Conservation (phyloP, 2,113 vertebrate genomes). For the Solea senegalensis region DNA sequence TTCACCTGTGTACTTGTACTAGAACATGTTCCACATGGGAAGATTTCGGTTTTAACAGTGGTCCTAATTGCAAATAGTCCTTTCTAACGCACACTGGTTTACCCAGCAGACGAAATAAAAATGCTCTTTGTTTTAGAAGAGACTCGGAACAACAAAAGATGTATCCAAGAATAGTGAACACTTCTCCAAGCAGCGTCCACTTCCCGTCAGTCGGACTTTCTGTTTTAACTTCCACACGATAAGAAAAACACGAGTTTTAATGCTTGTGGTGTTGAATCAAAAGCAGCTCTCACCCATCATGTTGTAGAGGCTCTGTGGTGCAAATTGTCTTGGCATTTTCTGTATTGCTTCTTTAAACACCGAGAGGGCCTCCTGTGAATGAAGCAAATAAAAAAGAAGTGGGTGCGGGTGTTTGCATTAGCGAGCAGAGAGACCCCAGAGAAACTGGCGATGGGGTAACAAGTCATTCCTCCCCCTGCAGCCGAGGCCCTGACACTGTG, state of each 20-base stretch:
- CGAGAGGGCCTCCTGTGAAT: conserved; percentile 89
- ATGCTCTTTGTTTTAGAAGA: neutral
- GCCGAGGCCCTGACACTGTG: conserved; percentile 44
- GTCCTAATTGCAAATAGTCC: neutral
- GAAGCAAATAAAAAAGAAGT: conserved; percentile 38
- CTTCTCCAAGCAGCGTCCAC: neutral
- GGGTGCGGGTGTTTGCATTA: conserved; percentile 51
- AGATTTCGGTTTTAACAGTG: neutral
- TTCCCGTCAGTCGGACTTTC: neutral
- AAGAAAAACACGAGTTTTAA: conserved; percentile 8
- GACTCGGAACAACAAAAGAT: neutral
- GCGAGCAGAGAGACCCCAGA: conserved; percentile 39
- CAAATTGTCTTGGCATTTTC: conserved; percentile 98
- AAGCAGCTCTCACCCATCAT: conserved; percentile 94
- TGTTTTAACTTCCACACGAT: no score
- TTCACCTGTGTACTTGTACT: no score
- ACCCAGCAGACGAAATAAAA: neutral
- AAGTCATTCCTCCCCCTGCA: conserved; percentile 55
- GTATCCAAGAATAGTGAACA: neutral
- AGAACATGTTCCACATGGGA: neutral
- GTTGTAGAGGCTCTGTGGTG: conserved; percentile 98
- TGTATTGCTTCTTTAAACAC: conserved; percentile 97
- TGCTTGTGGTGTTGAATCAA: conserved; percentile 19
- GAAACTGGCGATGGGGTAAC: conserved; percentile 36
- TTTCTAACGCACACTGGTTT: neutral